These are phyloP conservation scores for Galerucella calmariensis DNA, from an alignment of 2,888 invertebrate genomes.

Conservation along the genomic window DNA sequence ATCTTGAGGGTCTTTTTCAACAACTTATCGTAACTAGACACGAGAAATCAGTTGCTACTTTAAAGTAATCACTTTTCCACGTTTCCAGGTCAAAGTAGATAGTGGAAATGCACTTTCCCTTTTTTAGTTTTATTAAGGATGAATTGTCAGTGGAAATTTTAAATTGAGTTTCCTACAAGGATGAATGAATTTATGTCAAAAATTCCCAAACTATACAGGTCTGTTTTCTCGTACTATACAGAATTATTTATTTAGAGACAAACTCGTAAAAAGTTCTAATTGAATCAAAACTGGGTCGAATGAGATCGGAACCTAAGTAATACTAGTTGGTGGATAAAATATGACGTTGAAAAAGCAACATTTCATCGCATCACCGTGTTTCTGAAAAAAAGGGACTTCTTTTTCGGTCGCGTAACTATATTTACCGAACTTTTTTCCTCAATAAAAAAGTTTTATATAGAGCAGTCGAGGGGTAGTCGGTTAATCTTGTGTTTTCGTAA, in stretches of 20 bases:
- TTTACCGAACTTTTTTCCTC: not conserved
- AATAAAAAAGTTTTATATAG: slow-evolving; percentile 5
- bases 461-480: slow-evolving; percentile 5
- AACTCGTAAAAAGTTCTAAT: not conserved
- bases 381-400: not conserved
- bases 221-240: not conserved
- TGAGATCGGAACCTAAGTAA: not conserved
- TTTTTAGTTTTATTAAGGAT: not conserved
- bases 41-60: slow-evolving; percentile 16
- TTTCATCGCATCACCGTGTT: not conserved
- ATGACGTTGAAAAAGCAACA: slow-evolving; percentile 5
- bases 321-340: slow-evolving; percentile 1
- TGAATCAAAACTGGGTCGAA: not conserved
- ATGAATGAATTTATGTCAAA: too few species aligned
- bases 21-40: slow-evolving; percentile 20
- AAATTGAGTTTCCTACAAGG: too few species aligned
- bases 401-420: slow-evolving; percentile 5
- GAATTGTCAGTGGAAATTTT: too few species aligned
- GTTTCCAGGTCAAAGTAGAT: not conserved
- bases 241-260: not conserved
- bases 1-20: slow-evolving; percentile 22
- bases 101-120: not conserved
- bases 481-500: slow-evolving; percentile 8
- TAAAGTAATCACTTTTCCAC: not conserved
- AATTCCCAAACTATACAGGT: too few species aligned